Evolutionary conservation across 1,140 invertebrate genomes (phyloP), one percentile per base, ranked within the genome.

Genomic region (Monochamus saltuarius): DNA sequence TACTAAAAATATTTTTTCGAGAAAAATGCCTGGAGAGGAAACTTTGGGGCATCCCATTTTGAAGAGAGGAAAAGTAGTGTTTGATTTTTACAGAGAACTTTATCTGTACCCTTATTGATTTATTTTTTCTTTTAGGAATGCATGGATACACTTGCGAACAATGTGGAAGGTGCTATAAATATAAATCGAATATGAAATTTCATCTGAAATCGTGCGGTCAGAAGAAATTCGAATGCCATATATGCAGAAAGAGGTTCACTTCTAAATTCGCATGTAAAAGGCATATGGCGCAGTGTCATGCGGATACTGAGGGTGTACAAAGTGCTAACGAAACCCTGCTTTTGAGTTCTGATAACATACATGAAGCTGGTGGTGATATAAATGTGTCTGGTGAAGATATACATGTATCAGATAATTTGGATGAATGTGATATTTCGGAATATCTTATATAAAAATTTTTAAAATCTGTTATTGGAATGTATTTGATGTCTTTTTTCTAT

Each of bases 161-260:
- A n/a, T 85, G 83, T 68, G 82, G 83, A 36, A 80, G 82, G 69
- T 76, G 77, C 61, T 82, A 82, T 72, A 80, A 81, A 70, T 79
- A 82, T 71, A 80, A 80, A 54, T 76, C 77, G 60, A 81, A 79
- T 39, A 73, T 83, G 62, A 80, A 79, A 66, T 76, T 82, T 52
- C 85, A 88, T 63, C 81, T 81, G 60, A 86, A 83, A 61, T 52
- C 14, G n/a, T 60, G 58, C 42, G 58, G 58, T 1, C 7, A 54
- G 34, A 60, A 60, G 35, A 11, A 52, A 11, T 60, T 60, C 36
- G 19, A 16, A 10, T 60, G 58, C 29, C 14, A 7, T 17, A n/a
- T 37, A 29, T 59, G 57, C 38, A 35, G 3, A 6, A 52, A 51
- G 9, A 19, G 13, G 49, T 59, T 51, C 17, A 39, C 35, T 85